Base-by-base conservation (phyloP, 1,140 invertebrate genomes). In the Apocrypta bakeri region DNA sequence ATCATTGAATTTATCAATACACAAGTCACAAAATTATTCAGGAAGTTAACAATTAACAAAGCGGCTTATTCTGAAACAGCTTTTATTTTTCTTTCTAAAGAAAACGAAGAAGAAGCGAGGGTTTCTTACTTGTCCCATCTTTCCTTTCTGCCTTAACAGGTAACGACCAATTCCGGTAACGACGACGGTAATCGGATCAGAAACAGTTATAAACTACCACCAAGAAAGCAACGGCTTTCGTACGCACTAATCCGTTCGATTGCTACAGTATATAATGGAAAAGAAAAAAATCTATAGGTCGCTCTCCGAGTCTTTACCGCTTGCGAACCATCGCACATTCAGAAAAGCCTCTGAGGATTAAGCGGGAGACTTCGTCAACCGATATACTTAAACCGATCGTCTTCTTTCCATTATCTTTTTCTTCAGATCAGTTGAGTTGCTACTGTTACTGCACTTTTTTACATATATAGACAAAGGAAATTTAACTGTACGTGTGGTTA, bases 121-220 rank as follows among this genome's bases (percentile, higher is more conserved):
- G 61, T 75, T 42, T 82, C 79, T 83, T 37, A 56, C 40, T 42
- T 37, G 29, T 66, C 31, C 40, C 61, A n/a, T 69, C 48, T 24
- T 11, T 4, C 27, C 8, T 42, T 68, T 71, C 69, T 31, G 27
- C n/a, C n/a, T 71, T 17, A 31, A 31, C 37, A 48, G 56, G 48
- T 81, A 82, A 82, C 80, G 80, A 71, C 17, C 80, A 76, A 82
- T 82, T 76, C 27, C 64, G 33, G 27, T 56, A 56, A 37, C 37
- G 63, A 73, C 71, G 66, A 79, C 71, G 61, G 74, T 87, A 86
- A 87, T 86, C 85, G 85, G 83, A 87, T 87, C 84, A 82, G 74
- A 85, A 87, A 86, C 80, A 86, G 83, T 85, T 86, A 86, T 85
- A 84, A 86, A 86, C 81, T 84, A 80, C 64, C 40, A 40, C 27